A percentile compares a stretch with the other conserved stretches of the same genome.
These are phyloP conservation scores for Sebastolobus alascanus DNA, from an alignment of 2,797 vertebrate species.

Conservation along the genomic window DNA sequence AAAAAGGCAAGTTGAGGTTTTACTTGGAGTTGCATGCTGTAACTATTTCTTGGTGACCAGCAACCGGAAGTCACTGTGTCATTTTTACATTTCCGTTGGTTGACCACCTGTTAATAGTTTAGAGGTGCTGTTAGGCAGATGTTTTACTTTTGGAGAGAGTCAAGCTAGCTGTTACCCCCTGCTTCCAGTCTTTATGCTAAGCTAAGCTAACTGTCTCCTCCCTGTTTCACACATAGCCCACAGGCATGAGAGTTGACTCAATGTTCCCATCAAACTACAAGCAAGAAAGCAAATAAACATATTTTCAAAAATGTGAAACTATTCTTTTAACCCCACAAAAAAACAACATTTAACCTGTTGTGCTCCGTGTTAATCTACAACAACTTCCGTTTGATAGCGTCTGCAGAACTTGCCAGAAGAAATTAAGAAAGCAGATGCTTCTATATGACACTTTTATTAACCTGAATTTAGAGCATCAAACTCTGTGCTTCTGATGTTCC, in stretches of 20 bases:
- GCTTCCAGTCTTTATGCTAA: not conserved
- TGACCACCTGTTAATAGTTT: not conserved
- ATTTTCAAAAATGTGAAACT: not conserved
- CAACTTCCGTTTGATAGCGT: not conserved
- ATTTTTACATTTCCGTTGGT: slow-evolving; percentile 2
- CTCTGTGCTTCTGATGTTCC: not conserved
- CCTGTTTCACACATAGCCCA: not conserved
- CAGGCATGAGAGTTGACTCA: not conserved
- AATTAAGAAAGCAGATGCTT: not conserved
- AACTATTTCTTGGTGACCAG: not conserved
- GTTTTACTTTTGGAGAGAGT: not conserved
- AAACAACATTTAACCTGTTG: slow-evolving; percentile 5
- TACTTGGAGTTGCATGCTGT: no score
- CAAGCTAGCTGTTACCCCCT: not conserved
- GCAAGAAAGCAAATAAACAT: not conserved
- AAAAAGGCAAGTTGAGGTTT: not conserved
- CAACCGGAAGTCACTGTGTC: not conserved
- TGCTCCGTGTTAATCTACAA: not conserved
- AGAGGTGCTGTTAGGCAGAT: not conserved
- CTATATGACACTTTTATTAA: slow-evolving; percentile 4
- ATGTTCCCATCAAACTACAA: not conserved
- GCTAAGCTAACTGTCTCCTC: not conserved
- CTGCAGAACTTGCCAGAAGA: slow-evolving; percentile 5
- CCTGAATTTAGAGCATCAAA: slow-evolving; percentile 29
- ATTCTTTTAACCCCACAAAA: not conserved